These are phyloP conservation scores for Noctua fimbriata DNA, from an alignment of 2,888 invertebrate species.

Conservation along the genomic window DNA sequence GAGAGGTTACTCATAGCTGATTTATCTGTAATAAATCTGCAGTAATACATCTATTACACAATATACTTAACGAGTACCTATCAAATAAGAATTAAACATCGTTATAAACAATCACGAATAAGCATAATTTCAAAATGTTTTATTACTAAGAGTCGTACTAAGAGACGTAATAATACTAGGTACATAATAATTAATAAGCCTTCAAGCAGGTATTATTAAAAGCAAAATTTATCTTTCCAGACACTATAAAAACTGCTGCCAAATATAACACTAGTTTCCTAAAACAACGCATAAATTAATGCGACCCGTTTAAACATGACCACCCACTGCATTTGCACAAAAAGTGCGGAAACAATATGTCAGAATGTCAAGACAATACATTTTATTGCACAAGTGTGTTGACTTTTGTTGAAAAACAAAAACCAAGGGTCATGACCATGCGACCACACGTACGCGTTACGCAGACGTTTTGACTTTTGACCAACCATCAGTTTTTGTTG, in stretches of 20 bases:
- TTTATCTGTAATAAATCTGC: slow-evolving; percentile 47
- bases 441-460: slow-evolving; percentile 80
- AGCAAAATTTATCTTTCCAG: slow-evolving; percentile 36
- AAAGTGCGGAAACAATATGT: slow-evolving; percentile 66
- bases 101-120: slow-evolving; percentile 17
- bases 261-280: slow-evolving; percentile 53
- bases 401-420: slow-evolving; percentile 75
- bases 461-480: slow-evolving; percentile 50
- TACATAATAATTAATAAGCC: slow-evolving; percentile 10
- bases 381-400: slow-evolving; percentile 77
- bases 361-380: slow-evolving; percentile 72
- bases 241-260: slow-evolving; percentile 26
- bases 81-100: slow-evolving; percentile 39
- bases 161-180: background rate
- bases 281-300: slow-evolving; percentile 54
- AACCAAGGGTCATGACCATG: slow-evolving; percentile 68
- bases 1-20: slow-evolving; percentile 7
- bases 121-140: slow-evolving; percentile 26
- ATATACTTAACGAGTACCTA: slow-evolving; percentile 20
- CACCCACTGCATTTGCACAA: slow-evolving; percentile 62
- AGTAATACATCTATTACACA: slow-evolving; percentile 15
- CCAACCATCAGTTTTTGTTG: slow-evolving; percentile 59
- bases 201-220: slow-evolving; percentile 32
- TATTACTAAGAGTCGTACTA: background rate
- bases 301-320: slow-evolving; percentile 45